Percentiles rank a stretch among this genome's conserved stretches.
These are phyloP conservation scores for Fulmarus glacialis DNA, from an alignment of 2,113 vertebrate species.

Conservation along the genomic window DNA sequence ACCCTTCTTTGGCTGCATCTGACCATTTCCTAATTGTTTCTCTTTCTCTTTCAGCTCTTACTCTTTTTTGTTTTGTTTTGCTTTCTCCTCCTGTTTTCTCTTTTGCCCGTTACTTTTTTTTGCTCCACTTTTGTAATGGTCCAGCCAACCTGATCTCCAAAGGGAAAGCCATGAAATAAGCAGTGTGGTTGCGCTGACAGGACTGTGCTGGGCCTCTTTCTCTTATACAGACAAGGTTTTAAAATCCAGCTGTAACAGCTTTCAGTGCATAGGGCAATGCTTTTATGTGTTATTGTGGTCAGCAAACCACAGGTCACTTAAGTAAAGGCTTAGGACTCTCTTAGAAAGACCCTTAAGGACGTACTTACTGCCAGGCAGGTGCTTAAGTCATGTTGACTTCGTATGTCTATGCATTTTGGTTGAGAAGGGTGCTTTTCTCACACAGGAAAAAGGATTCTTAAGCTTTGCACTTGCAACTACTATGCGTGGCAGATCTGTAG, in stretches of 20 bases:
- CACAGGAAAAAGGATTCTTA: not conserved
- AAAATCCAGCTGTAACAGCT: not conserved
- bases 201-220: not conserved
- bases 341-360: not conserved
- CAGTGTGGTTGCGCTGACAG: not conserved
- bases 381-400: not conserved
- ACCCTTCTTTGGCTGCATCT: not conserved
- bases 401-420: rapidly evolving
- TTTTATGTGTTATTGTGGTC: not conserved
- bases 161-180: not conserved
- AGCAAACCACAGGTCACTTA: not conserved
- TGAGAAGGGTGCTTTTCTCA: not conserved
- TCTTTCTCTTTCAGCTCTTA: not conserved
- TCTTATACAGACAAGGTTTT: not conserved
- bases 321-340: not conserved
- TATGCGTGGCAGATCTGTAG: not conserved
- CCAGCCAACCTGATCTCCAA: not conserved
- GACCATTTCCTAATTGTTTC: not conserved
- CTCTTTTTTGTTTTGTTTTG: not conserved
- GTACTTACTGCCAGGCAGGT: not conserved
- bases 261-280: not conserved
- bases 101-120: not conserved
- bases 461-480: not conserved
- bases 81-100: not conserved
- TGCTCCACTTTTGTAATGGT: not conserved